Percentiles rank a stretch among this genome's conserved stretches.
Conservation (phyloP, 2,113 vertebrate species). For the Gymnogyps californianus region DNA sequence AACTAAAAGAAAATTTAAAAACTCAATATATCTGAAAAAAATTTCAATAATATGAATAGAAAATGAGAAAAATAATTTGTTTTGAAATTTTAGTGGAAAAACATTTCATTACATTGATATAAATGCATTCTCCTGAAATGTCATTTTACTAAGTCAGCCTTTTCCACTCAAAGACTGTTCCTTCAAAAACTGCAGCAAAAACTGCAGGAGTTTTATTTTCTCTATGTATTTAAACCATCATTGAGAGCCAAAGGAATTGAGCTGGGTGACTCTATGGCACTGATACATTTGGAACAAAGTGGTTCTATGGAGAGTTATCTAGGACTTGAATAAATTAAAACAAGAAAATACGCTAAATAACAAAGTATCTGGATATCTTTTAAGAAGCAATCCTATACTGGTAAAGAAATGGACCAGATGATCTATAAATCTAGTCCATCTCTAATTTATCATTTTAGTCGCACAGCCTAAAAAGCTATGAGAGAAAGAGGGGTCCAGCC, state of each 20-base stretch:
- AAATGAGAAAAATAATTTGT: not conserved
- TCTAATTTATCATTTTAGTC: not conserved
- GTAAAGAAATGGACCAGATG: not conserved
- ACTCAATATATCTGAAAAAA: not conserved
- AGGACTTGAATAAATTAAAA: not conserved
- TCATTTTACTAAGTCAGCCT: not conserved
- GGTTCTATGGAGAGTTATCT: not conserved
- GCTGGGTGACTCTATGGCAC: not conserved
- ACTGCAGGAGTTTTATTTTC: not conserved
- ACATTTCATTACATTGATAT: not conserved
- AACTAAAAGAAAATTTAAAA: not conserved
- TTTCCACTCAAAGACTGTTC: not conserved
- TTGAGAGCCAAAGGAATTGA: not conserved
- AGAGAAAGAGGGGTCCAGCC: not conserved
- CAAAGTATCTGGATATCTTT: not conserved
- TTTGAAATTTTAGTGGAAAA: not conserved
- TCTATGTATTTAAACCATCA: not conserved
- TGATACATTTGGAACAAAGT: not conserved
- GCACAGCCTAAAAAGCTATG: not conserved
- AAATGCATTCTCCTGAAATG: not conserved
- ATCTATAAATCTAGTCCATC: not conserved
- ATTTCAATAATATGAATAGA: not conserved
- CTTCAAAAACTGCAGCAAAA: not conserved
- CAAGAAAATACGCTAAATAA: not conserved
- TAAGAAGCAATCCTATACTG: not conserved